Base-by-base conservation (phyloP, 2,797 vertebrate genomes). In the Nyctibius grandis region DNA sequence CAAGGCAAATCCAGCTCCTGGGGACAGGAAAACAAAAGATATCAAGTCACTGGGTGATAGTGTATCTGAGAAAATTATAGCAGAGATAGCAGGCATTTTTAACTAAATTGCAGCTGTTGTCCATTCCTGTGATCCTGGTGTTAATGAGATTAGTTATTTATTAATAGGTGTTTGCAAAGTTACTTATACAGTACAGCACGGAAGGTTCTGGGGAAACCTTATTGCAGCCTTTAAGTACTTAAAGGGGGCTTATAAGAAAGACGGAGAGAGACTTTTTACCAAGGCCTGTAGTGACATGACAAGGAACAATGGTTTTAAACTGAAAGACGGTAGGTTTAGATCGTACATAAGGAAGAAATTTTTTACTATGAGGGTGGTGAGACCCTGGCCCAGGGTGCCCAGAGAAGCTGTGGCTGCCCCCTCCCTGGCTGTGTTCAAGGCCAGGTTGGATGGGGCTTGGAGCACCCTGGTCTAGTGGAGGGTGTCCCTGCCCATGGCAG, bases 21-120 rank as follows among this genome's bases (percentile, higher is more conserved):
- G 75, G 45, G 68, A 89, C 72, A 88, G 74, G 47, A 74, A 88
- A 94, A 91, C 89, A 89, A 93, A 93, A 95, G 86, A 75, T 69
- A 88, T 89, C 40, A 54, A 63, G 54, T 92, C 63, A 22, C 74
- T 56, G 31, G 21, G 45, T 63, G 89, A 90, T 68, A 63, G 29
- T 2, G 9, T 75, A 15, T 79, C 85, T 67, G 80, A 91, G 88
- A 94, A 89, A 91, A 87, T 80, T 82, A 68, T 65, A 89, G 63
- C 38, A 64, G 80, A 84, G 68, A 34, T 16, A 82, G 29, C 4
- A 69, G 68, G 31, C 53, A 15, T 83, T 93, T 97, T 94, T 80
- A 93, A 96, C 75, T 94, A 82, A 85, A 70, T 83, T 91, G 72
- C 45, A 80, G 44, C 48, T 83, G 22, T 74, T 91, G 89, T 80